Evolutionary conservation across 2,113 vertebrate genomes (phyloP).

Genomic region (Marcusenius ussheri): DNA sequence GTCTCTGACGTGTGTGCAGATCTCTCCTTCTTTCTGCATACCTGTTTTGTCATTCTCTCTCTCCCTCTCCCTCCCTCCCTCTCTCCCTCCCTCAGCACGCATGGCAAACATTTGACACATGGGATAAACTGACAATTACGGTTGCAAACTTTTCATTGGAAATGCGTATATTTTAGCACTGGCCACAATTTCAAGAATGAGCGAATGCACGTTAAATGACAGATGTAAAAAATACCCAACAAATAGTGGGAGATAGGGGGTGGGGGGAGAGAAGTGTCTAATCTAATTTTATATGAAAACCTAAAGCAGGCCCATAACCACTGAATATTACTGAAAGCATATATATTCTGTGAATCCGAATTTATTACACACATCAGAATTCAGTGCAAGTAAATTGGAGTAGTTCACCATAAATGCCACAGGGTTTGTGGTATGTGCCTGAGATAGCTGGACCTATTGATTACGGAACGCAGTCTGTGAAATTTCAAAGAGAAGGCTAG

Average conservation of each 20-base stretch:
- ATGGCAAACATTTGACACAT: neutral
- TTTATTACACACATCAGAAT: slow-evolving; percentile 51
- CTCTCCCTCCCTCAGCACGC: neutral
- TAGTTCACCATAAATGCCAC: slow-evolving; percentile 62
- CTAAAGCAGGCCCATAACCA: slow-evolving; percentile 7
- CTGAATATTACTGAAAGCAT: slow-evolving; percentile 50
- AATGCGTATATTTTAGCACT: neutral
- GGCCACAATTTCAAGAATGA: neutral
- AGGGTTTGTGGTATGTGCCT: slow-evolving; percentile 60
- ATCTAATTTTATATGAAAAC: neutral
- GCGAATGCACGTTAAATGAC: neutral
- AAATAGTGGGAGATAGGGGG: neutral
- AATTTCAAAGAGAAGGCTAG: slow-evolving; percentile 71
- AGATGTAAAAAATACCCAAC: neutral
- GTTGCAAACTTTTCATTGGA: neutral
- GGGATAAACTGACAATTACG: neutral
- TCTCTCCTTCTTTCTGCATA: neutral
- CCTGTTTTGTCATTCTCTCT: neutral
- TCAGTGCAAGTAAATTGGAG: slow-evolving; percentile 22
- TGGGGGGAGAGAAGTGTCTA: neutral
- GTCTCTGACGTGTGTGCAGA: neutral
- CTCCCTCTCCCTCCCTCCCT: neutral
- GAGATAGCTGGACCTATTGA: slow-evolving; percentile 73
- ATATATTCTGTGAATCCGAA: slow-evolving; percentile 63
- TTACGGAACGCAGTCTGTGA: slow-evolving; percentile 68